These are phyloP conservation scores for Bombylius discolor DNA, from an alignment of 2,888 invertebrate genomes.

Conservation along the genomic window DNA sequence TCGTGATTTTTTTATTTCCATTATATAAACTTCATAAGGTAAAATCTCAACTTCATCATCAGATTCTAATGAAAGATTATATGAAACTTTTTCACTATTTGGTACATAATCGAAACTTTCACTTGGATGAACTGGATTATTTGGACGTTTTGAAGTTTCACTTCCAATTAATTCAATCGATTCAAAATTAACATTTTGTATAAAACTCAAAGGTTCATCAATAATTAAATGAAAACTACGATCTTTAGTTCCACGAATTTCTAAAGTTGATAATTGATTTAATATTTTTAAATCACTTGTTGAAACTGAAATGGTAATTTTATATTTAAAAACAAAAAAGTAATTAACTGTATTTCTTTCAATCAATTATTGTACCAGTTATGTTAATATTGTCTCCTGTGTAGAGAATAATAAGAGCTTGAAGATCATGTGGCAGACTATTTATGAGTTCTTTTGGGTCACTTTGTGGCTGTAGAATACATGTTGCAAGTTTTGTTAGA, in stretches of 20 bases:
- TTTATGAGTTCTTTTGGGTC: constrained; percentile 34
- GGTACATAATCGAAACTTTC: constrained; percentile 34
- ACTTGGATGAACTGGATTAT: constrained; percentile 27
- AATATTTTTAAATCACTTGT: constrained; percentile 28
- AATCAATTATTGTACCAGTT: constrained; percentile 20
- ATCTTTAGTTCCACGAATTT: constrained; percentile 44
- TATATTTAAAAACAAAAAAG: neutral
- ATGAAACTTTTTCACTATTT: constrained; percentile 24
- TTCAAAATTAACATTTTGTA: constrained; percentile 44
- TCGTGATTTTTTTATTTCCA: constrained; percentile 38
- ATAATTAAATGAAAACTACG: constrained; percentile 37
- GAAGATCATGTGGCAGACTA: constrained; percentile 38
- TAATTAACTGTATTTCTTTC: too few species aligned
- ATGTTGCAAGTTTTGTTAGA: constrained; percentile 40
- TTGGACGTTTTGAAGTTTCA: constrained; percentile 29
- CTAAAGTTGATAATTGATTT: constrained; percentile 42
- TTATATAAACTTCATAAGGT: constrained; percentile 49
- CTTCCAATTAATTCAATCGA: constrained; percentile 35
- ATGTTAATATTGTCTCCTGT: constrained; percentile 33
- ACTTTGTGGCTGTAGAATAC: constrained; percentile 39
- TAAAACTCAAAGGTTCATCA: constrained; percentile 36
- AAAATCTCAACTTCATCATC: constrained; percentile 42
- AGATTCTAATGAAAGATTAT: constrained; percentile 19
- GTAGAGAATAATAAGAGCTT: constrained; percentile 45
- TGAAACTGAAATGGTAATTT: constrained; percentile 22